Conservation (phyloP, 2,113 vertebrate species). For the Geococcyx californianus region DNA sequence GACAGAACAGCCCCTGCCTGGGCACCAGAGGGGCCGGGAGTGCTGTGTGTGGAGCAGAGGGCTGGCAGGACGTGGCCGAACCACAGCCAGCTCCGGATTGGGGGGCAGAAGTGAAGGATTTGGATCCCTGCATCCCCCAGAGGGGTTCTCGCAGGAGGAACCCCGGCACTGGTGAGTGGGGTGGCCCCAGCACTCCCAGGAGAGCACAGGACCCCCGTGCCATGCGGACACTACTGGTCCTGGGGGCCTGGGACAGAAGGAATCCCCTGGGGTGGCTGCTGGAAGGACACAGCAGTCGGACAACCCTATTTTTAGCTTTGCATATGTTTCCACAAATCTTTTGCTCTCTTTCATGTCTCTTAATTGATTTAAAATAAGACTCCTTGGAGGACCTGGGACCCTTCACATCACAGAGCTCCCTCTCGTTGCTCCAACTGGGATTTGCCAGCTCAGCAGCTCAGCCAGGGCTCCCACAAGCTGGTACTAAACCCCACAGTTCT, state of each 20-base stretch:
- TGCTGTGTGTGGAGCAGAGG: neutral
- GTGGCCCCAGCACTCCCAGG: neutral
- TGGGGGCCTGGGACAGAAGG: neutral
- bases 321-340: neutral
- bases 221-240: too few species aligned
- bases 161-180: fast-evolving
- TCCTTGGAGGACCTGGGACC: neutral
- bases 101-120: neutral
- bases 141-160: fast-evolving
- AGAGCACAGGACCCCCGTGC: fast-evolving
- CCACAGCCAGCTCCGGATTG: neutral
- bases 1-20: neutral
- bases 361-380: neutral
- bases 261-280: neutral
- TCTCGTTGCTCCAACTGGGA: neutral
- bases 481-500: fast-evolving
- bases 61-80: fast-evolving
- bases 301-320: neutral
- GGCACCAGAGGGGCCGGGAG: neutral
- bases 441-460: neutral
- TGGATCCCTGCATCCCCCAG: too few species aligned
- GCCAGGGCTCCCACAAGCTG: neutral
- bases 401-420: neutral
- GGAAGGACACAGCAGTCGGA: too few species aligned
- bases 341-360: fast-evolving